Conservation (phyloP, 2,797 vertebrate genomes). For the Sitta carolinensis region DNA sequence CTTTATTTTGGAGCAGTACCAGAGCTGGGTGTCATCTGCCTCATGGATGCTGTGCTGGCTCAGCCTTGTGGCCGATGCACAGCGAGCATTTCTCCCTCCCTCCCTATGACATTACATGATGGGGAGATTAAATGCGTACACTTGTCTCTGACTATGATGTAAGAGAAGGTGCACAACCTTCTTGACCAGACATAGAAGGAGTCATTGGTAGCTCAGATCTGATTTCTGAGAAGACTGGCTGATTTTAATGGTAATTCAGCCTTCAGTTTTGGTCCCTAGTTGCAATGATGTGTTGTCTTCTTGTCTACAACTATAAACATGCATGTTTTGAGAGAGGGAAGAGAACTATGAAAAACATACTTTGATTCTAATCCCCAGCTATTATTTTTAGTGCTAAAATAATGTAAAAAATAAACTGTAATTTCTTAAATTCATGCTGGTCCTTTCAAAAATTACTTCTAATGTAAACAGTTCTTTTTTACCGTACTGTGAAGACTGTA, state of each 20-base stretch:
- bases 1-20: not conserved
- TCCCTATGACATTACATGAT: rapidly evolving
- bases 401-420: not conserved
- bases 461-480: not conserved
- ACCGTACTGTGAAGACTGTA: not conserved
- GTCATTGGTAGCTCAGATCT: not conserved
- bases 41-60: not conserved
- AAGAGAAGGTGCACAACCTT: not conserved
- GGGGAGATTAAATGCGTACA: rapidly evolving
- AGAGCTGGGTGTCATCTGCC: not conserved
- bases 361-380: not conserved
- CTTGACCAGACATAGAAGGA: not conserved
- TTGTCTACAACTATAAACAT: not conserved
- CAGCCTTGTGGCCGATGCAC: rapidly evolving
- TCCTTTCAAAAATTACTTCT: not conserved
- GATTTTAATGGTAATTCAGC: not conserved
- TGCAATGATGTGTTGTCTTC: not conserved
- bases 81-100: not conserved
- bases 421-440: not conserved
- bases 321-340: not conserved
- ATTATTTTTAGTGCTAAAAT: not conserved
- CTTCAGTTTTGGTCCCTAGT: not conserved
- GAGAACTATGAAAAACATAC: not conserved
- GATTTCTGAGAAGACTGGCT: not conserved
- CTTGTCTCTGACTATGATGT: not conserved